Base-by-base conservation (phyloP, 2,797 vertebrate species). In the Clarias platycephalus region DNA sequence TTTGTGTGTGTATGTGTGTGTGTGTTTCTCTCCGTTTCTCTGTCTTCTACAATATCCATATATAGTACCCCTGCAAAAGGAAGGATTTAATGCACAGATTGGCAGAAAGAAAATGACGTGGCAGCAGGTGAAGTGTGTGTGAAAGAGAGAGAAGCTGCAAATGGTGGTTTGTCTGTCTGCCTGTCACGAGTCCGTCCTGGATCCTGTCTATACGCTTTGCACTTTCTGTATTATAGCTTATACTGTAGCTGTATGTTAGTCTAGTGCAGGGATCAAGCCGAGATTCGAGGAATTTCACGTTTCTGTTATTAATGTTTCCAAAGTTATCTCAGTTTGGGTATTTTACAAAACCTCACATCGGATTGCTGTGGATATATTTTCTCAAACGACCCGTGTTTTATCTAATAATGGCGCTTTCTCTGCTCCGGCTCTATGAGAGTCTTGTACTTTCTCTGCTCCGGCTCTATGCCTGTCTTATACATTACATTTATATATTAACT, bases 31-130 rank as follows among this genome's bases (percentile, higher is more conserved):
- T 55, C 16, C 31, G 8, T 34, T 34, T 76, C 7, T 57, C 7
- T 57, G 1, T 76, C 18, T 28, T 34, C 6, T 57, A 44, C 44
- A 44, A 44, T 44, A 22, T 28, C n/a, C n/a, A 31, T 53, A 24
- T 24, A 74, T 34, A 58, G 28, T 22, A 34, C 26, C 31, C 16
- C 4, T 20, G 5, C 16, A 28, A 34, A 76, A 58, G 74, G 26
- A 57, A 34, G 26, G 74, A 76, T 57, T 22, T 76, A 28, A 76
- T 57, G 53, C n/a, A 26, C 6, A 26, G 70, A 72, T 53, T 53
- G 44, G n/a, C 70, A 72, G 24, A 58, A 57, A 58, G 74, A 76
- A 76, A 76, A 76, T 34, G 74, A 58, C 20, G 26, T 57, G 5
- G 9, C n/a, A 57, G 16, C 8, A 22, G 74, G 57, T 31, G 26